A percentile compares a stretch with the other conserved stretches of the same genome.
Conservation (phyloP, 2,797 vertebrate species). For the Alauda arvensis region DNA sequence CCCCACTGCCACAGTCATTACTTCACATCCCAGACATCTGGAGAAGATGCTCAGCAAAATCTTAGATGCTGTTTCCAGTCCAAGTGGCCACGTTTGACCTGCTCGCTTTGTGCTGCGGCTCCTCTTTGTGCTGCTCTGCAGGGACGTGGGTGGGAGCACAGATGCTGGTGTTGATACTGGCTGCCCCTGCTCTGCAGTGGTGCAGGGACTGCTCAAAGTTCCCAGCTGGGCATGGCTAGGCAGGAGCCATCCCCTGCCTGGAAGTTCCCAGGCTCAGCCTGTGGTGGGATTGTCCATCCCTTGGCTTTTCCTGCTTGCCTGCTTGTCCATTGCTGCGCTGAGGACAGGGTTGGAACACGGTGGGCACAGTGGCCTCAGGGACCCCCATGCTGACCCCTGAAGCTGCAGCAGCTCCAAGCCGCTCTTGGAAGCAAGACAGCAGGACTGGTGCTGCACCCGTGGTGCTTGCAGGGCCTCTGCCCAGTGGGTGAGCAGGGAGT, state of each 20-base stretch:
- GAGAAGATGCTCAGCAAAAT: not conserved
- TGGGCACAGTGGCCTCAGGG: fast-evolving
- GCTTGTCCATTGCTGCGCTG: not conserved
- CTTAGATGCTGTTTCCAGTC: not conserved
- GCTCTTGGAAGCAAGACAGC: not conserved
- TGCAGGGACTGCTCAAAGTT: not conserved
- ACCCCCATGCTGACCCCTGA: not conserved
- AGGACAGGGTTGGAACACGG: not conserved
- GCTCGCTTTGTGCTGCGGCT: fast-evolving
- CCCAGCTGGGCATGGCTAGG: not conserved
- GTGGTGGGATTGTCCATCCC: not conserved
- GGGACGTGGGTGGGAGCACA: not conserved
- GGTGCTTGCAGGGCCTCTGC: not conserved
- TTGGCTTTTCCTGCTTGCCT: not conserved
- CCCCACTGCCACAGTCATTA: not conserved
- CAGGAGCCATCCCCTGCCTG: not conserved
- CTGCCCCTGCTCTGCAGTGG: not conserved
- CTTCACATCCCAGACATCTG: not conserved
- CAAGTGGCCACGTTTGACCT: not conserved
- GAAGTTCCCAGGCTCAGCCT: not conserved
- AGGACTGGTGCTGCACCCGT: fast-evolving
- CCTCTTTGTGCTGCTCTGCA: fast-evolving
- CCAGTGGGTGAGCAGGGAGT: not conserved
- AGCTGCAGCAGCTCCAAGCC: not conserved
- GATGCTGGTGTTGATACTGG: not conserved